A percentile compares a stretch with the other conserved stretches of the same genome.
These are phyloP conservation scores for Laticauda laticaudata DNA, from an alignment of 2,113 vertebrate species.

Conservation along the genomic window DNA sequence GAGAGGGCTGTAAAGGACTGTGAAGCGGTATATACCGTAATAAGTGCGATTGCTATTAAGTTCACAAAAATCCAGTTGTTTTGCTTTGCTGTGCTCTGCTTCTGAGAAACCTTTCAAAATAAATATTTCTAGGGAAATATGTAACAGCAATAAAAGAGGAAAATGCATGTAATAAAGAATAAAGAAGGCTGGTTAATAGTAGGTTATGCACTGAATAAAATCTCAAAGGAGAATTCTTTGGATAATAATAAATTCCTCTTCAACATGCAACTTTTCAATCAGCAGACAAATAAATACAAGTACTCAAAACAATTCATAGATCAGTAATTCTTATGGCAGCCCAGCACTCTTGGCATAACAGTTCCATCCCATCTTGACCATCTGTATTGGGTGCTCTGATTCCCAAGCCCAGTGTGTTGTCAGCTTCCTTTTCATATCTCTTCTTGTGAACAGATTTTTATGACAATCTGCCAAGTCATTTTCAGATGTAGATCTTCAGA, in stretches of 20 bases:
- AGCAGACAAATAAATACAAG: not conserved
- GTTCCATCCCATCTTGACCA: not conserved
- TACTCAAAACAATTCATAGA: not conserved
- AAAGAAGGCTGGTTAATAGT: not conserved
- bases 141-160: not conserved
- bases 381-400: not conserved
- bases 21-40: too few relatives aligned
- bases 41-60: not conserved
- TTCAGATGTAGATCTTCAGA: not conserved
- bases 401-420: not conserved
- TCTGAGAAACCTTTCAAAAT: not conserved
- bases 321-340: not conserved
- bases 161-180: not conserved
- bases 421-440: not conserved
- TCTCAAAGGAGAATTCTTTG: not conserved
- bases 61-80: not conserved
- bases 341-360: not conserved
- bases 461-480: not conserved
- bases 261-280: not conserved
- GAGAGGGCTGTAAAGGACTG: too few relatives aligned
- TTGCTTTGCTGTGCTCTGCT: not conserved
- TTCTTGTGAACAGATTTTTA: not conserved
- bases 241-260: too few relatives aligned
- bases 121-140: not conserved
- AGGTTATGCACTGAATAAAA: not conserved